Percentiles rank a stretch among this genome's conserved stretches.
phyloP scores from a whole-genome alignment of 2,888 invertebrate genomes.

The Meganola albula region DNA sequence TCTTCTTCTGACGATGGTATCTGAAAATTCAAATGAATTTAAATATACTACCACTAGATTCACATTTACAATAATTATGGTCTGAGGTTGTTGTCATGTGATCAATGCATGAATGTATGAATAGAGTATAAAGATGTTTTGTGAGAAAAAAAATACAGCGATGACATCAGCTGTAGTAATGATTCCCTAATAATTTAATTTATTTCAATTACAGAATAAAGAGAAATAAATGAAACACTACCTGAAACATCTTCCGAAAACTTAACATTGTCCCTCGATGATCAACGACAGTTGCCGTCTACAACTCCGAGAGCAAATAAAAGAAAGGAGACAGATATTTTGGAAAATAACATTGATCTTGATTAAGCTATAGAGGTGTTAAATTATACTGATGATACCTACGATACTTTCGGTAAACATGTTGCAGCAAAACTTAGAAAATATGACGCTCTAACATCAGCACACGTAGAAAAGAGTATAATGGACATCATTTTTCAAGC shows the following conservation, averaged over 20 bases:
- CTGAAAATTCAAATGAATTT: conserved; percentile 19
- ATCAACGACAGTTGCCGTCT: conserved; percentile 12
- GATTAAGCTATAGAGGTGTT: conserved; percentile 13
- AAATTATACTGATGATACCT: conserved; percentile 13
- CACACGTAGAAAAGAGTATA: no score
- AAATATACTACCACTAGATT: conserved; percentile 4
- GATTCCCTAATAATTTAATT: conserved; percentile 7
- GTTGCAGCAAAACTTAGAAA: conserved; percentile 9
- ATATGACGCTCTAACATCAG: conserved; percentile 11
- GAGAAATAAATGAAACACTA: conserved; percentile 4
- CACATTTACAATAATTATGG: no score
- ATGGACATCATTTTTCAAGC: conserved; percentile 10
- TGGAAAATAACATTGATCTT: conserved; percentile 10
- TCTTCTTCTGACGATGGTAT: conserved; percentile 21
- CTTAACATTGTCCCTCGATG: conserved; percentile 8
- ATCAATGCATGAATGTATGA: no score
- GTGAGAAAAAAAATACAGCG: no score
- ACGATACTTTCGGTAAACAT: conserved; percentile 11
- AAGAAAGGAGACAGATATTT: conserved; percentile 11
- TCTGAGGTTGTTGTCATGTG: no score
- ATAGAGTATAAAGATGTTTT: no score
- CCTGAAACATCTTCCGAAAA: conserved; percentile 4
- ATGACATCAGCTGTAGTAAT: conserved; percentile 5
- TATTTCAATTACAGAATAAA: conserved; percentile 13
- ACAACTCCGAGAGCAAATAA: conserved; percentile 14